These are phyloP conservation scores for Alentia gelatinosa DNA, from an alignment of 2,888 invertebrate genomes.

Conservation along the genomic window DNA sequence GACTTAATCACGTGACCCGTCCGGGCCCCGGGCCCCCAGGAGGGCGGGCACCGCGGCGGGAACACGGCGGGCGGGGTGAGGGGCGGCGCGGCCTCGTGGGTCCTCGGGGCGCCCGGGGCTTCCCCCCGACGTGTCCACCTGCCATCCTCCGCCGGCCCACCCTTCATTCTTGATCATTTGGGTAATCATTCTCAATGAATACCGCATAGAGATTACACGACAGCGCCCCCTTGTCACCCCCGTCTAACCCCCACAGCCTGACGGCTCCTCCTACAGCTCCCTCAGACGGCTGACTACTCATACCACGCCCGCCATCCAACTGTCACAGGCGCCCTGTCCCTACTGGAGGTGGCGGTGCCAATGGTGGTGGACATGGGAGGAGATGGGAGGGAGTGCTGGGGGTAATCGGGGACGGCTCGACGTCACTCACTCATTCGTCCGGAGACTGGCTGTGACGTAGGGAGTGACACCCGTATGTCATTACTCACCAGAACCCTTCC, in stretches of 20 bases:
- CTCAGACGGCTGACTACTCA: not conserved
- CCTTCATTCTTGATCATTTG: slow-evolving; percentile 49
- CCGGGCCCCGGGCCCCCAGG: not conserved
- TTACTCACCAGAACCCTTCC: not conserved
- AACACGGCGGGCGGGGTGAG: not conserved
- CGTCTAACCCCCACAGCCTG: no score
- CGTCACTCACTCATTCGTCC: not conserved
- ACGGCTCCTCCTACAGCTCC: no score
- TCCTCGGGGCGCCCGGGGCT: not conserved
- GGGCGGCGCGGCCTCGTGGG: not conserved
- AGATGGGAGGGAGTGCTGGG: not conserved
- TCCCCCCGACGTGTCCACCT: not conserved
- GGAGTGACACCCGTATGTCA: not conserved
- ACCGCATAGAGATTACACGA: slow-evolving; percentile 40
- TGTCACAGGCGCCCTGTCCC: not conserved
- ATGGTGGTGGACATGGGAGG: no score
- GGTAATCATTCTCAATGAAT: slow-evolving; percentile 51
- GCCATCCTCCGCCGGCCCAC: not conserved
- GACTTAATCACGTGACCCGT: slow-evolving; percentile 40
- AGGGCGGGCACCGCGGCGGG: not conserved
- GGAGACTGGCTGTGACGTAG: not conserved
- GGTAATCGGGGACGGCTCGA: not conserved
- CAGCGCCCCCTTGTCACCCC: no score
- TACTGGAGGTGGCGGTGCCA: not conserved
- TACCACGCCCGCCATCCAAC: not conserved